Conservation (phyloP, 1,140 invertebrate genomes). For the Panagrolaimus sp. region DNA sequence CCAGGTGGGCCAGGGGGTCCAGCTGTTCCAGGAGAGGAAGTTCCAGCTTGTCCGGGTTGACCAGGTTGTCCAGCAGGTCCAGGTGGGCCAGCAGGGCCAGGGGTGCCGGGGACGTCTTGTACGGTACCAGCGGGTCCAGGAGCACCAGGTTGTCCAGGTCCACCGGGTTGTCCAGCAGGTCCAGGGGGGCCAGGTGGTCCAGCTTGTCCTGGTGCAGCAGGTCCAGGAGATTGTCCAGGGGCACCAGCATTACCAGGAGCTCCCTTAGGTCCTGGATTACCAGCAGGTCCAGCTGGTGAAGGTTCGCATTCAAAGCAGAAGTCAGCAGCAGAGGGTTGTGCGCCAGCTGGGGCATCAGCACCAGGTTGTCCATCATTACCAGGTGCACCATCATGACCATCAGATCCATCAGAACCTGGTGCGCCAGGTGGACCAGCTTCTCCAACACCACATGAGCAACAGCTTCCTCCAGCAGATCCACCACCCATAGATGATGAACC, state of each 20-base stretch:
- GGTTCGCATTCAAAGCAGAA: slow-evolving; percentile 48
- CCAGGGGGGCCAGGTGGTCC: slow-evolving; percentile 11
- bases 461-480: background rate
- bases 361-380: slow-evolving; percentile 32
- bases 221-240: slow-evolving; percentile 18
- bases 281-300: slow-evolving; percentile 37
- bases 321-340: slow-evolving; percentile 24
- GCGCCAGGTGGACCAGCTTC: slow-evolving; percentile 22
- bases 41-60: slow-evolving; percentile 33
- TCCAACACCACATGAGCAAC: slow-evolving; percentile 14
- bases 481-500: background rate
- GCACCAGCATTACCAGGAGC: slow-evolving; percentile 31
- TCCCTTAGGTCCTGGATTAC: slow-evolving; percentile 41
- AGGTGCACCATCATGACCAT: slow-evolving; percentile 33
- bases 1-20: slow-evolving; percentile 29
- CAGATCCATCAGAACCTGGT: slow-evolving; percentile 34
- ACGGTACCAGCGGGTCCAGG: slow-evolving; percentile 32
- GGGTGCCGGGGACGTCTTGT: slow-evolving; percentile 23
- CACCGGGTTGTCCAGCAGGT: slow-evolving; percentile 11
- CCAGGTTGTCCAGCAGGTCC: slow-evolving; percentile 13
- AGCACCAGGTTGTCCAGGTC: slow-evolving; percentile 20
- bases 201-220: background rate
- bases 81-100: slow-evolving; percentile 17
- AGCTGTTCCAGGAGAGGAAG: slow-evolving; percentile 22
- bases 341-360: slow-evolving; percentile 30